A percentile compares a stretch with the other conserved stretches of the same genome.
These are phyloP conservation scores for Cichladusa arquata DNA, from an alignment of 2,113 vertebrate species.

Conservation along the genomic window DNA sequence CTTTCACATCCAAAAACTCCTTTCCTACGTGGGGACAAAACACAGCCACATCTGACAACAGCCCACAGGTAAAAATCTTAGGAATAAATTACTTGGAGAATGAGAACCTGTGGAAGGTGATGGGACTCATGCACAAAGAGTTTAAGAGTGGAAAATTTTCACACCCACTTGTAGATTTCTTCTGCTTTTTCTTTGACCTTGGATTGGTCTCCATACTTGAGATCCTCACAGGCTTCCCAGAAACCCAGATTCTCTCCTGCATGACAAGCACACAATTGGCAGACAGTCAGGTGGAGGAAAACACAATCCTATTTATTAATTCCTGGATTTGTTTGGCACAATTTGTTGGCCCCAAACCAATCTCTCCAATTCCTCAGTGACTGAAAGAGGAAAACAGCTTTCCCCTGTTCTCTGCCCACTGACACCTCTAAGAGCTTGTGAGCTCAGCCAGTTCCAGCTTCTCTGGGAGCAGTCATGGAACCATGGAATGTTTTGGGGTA, in stretches of 20 bases:
- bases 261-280: not conserved
- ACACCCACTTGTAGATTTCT: constrained; percentile 92
- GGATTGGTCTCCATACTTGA: constrained; percentile 92
- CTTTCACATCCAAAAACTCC: not conserved
- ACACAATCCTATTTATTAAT: not conserved
- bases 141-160: not conserved
- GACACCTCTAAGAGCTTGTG: not conserved
- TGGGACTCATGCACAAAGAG: not conserved
- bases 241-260: constrained; percentile 96
- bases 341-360: not conserved
- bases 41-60: not conserved
- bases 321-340: not conserved
- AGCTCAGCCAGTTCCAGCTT: not conserved
- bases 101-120: not conserved
- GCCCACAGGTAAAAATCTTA: not conserved
- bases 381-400: not conserved
- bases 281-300: not conserved
- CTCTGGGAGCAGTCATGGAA: not conserved
- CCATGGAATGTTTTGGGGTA: not conserved
- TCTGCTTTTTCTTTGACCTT: constrained; percentile 96
- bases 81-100: not conserved
- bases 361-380: not conserved
- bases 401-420: not conserved
- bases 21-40: not conserved
- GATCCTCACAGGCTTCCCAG: constrained; percentile 96